Base-by-base conservation (phyloP, 2,888 invertebrate species). In the Athalia cordata region DNA sequence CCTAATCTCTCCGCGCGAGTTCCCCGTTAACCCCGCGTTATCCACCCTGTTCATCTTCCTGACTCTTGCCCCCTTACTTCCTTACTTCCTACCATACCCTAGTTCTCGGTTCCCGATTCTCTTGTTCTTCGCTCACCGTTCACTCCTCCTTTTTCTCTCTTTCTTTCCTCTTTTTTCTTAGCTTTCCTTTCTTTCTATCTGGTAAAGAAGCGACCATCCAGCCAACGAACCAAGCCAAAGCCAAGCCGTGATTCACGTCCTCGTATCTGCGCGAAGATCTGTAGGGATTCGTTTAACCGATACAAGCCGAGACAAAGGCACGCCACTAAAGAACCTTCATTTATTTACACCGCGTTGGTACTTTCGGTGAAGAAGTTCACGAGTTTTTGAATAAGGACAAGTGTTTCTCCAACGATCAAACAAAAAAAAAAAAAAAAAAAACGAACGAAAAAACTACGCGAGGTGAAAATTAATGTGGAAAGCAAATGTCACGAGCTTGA, bases 11-110 rank as follows among this genome's bases (percentile, higher is more conserved):
- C 81, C 79, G 80, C 81, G 82, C 80, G 79, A 81, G 81, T 80
- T 81, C 81, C 79, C 83, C 80, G 81, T 83, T 84, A 84, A 82
- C 82, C 83, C 81, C 81, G 81, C 82, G 83, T 83, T 84, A 82
- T 82, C 82, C 84, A 81, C 82, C 81, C 83, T 83, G 82, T 84
- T 84, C 83, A 84, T 84, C 84, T 83, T 84, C 84, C 82, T 82
- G 84, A 83, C 83, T 83, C 81, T 83, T 83, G 81, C 79, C 82
- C 81, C 81, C 79, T 79, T 77, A 77, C 65, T 64, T 78, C 70
- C 77, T 76, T 61, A 57, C 72, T 57, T 64, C 47, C 43, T 8
- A 68, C 75, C 59, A 5, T n/a, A 11, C 4, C 4, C 59, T 43
- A 8, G 47, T 29, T 61, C 61, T 59, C 11, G 7, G 61, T n/a